Percentiles rank a stretch among this genome's conserved stretches.
Conservation (phyloP, 2,113 vertebrate species). For the Anseranas semipalmata region DNA sequence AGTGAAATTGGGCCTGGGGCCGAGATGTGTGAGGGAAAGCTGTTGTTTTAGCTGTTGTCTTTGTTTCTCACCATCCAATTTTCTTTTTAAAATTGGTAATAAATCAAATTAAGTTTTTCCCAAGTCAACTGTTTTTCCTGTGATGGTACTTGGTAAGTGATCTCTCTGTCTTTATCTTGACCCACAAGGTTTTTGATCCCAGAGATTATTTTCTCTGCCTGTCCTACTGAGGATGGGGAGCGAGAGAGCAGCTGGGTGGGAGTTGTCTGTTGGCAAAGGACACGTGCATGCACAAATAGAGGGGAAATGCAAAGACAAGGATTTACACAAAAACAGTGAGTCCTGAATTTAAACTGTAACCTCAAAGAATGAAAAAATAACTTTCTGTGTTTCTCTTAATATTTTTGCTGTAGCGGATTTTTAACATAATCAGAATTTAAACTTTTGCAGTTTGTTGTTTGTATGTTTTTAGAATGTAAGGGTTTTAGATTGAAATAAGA, state of each 20-base stretch:
- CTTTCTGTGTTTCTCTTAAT: background rate
- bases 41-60: accelerated
- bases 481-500: background rate
- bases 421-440: background rate
- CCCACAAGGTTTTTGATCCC: background rate
- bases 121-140: accelerated
- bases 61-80: background rate
- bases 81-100: background rate
- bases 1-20: accelerated
- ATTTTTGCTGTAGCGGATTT: background rate
- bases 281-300: background rate
- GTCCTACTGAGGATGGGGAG: background rate
- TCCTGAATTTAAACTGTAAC: background rate
- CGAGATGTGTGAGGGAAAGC: accelerated
- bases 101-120: background rate
- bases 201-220: background rate
- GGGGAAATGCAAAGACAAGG: background rate
- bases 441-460: background rate
- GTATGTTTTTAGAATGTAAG: background rate
- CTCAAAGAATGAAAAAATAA: background rate
- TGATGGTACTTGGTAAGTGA: background rate
- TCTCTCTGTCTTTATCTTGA: background rate
- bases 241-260: background rate
- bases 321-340: background rate
- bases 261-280: background rate